A percentile compares a stretch with the other conserved stretches of the same genome.
phyloP scores from a whole-genome alignment of 2,113 vertebrate species.

The Perca flavescens region DNA sequence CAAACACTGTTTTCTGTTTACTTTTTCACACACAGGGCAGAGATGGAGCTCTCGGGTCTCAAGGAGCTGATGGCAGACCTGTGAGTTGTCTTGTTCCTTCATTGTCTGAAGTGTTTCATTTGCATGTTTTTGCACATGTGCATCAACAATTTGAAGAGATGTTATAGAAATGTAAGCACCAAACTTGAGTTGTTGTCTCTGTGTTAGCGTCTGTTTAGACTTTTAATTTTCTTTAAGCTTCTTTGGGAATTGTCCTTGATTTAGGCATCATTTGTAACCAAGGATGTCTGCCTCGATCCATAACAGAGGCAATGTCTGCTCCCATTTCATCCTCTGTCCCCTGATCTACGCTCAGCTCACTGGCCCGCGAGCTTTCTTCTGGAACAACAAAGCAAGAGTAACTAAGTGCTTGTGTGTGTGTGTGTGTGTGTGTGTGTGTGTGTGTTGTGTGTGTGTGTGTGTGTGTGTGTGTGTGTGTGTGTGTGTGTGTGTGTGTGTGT shows the following conservation, averaged over 20 bases:
- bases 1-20: constrained; percentile 21
- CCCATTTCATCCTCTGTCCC: constrained; percentile 78
- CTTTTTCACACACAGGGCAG: constrained; percentile 75
- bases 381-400: constrained; percentile 74
- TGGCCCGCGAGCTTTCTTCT: constrained; percentile 61
- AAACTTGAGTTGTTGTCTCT: constrained; percentile 36
- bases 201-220: constrained; percentile 23
- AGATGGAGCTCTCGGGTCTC: constrained; percentile 81
- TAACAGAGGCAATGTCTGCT: constrained; percentile 77
- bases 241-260: constrained; percentile 74
- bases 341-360: constrained; percentile 72
- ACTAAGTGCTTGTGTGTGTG: constrained; percentile 62
- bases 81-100: constrained; percentile 70
- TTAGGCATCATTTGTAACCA: constrained; percentile 71
- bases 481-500: constrained; percentile 38
- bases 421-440: constrained; percentile 42
- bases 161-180: constrained; percentile 15
- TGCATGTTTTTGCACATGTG: constrained; percentile 34
- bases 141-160: constrained; percentile 26
- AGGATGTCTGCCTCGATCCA: constrained; percentile 75
- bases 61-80: constrained; percentile 76
- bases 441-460: constrained; percentile 39
- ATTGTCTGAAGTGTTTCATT: constrained; percentile 7
- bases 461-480: constrained; percentile 40
- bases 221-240: constrained; percentile 66